Evolutionary conservation across 2,113 vertebrate genomes (phyloP), one percentile per base, ranked within the genome.

Genomic region (Eupsittula cactorum): DNA sequence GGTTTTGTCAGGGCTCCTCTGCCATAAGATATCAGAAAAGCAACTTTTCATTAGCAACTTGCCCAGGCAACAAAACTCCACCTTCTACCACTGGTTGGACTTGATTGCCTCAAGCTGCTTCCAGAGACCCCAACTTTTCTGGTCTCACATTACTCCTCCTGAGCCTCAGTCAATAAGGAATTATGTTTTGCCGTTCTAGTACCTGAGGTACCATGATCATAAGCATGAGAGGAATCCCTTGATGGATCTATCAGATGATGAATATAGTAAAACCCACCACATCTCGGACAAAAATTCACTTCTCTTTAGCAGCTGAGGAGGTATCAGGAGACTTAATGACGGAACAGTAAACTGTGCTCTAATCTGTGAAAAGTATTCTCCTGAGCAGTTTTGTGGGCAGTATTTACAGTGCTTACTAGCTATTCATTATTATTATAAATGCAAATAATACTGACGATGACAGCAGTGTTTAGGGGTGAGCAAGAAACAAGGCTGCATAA

Each of bases 121-220:
- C 16, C 29, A 28, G 13, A 64, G 20, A 29, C 29, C 5, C 1
- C 0, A 0, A 17, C 7, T 21, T 13, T 21, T 27, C 49, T 13
- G 7, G 5, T 33, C 27, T 46, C 39, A 35, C 1, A 0, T 11
- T 6, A 49, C 33, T 23, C 47, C 49, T 44, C 33, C 0, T 10
- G 31, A 24, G 4, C 33, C 21, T n/a, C 59, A 15, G 42, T 35
- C 63, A 29, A 18, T 1, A 29, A 24, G 18, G 41, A 78, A 41
- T n/a, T 23, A 19, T 13, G 21, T 31, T 13, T 23, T 74, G 7
- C 13, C 31, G 41, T n/a, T 68, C 13, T 29, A 19, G 74, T 16
- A 83, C 35, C 73, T 2, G 1, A 86, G 37, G 28, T 44, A 41
- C 18, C n/a, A 15, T 35, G 14, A 16, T 2, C 41, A 25, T 7